Conservation (phyloP, 1,140 invertebrate genomes). For the Macrobrachium rosenbergii region DNA sequence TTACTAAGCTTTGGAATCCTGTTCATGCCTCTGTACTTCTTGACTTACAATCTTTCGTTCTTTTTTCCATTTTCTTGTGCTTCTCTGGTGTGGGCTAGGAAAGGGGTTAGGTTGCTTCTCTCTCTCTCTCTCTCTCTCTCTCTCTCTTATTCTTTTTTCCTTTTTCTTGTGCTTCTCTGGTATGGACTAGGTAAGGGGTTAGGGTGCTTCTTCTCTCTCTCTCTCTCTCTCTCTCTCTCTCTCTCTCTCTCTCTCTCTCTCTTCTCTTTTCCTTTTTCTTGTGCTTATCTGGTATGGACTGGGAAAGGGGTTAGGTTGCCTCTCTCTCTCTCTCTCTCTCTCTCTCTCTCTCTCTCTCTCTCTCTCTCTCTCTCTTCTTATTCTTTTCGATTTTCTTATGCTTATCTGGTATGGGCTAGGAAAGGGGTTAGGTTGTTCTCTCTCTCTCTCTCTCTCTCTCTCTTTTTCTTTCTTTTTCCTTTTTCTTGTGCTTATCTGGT, state of each 20-base stretch:
- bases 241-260: too few relatives aligned
- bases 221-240: too few relatives aligned
- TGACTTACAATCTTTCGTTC: too few relatives aligned
- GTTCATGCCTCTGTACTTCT: background rate
- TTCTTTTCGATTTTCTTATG: background rate
- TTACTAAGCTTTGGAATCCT: background rate
- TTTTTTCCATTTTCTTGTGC: background rate
- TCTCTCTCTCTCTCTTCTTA: slow-evolving; percentile 32
- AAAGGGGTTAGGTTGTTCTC: background rate
- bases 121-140: slow-evolving; percentile 11
- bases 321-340: slow-evolving; percentile 18
- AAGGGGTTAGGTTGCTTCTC: background rate
- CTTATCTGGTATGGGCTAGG: background rate
- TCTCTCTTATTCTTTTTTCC: too few relatives aligned
- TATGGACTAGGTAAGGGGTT: too few relatives aligned
- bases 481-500: too few relatives aligned
- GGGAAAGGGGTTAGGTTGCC: too few relatives aligned
- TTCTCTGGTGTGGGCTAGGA: background rate
- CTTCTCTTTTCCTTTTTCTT: too few relatives aligned
- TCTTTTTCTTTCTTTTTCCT: slow-evolving; percentile 1
- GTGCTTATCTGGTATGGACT: too few relatives aligned
- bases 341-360: background rate
- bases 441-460: slow-evolving; percentile 19
- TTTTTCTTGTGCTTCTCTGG: too few relatives aligned
- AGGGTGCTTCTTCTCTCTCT: too few relatives aligned